phyloP scores from a whole-genome alignment of 2,113 vertebrate species.

The Campylorhamphus procurvoides region DNA sequence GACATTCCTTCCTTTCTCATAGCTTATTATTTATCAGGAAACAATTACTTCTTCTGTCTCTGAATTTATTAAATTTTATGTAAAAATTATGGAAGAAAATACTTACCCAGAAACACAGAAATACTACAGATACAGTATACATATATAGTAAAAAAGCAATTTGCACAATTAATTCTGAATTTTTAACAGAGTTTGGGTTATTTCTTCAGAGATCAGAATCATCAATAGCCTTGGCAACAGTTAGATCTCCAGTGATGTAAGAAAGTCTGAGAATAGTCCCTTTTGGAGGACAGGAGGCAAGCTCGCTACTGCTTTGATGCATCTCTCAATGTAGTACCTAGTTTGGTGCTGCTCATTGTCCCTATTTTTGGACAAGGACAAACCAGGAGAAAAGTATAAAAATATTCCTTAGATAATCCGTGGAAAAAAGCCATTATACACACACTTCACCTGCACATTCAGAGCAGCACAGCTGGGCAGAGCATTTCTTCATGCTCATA shows the following conservation, averaged over 20 bases:
- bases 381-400: background rate
- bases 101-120: background rate
- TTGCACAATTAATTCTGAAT: background rate
- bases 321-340: background rate
- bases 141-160: background rate
- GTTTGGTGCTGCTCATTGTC: background rate
- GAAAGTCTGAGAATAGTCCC: fast-evolving
- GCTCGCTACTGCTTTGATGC: background rate
- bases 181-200: background rate
- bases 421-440: background rate
- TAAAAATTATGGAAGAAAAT: background rate
- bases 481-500: background rate
- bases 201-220: background rate
- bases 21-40: background rate
- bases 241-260: background rate
- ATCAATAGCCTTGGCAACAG: background rate
- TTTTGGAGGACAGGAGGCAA: background rate
- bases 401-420: background rate
- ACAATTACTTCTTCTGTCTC: background rate
- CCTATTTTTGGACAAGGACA: background rate
- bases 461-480: background rate
- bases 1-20: background rate
- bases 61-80: background rate
- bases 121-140: too few relatives aligned
- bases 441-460: background rate